phyloP scores from a whole-genome alignment of 2,888 invertebrate species.

The Panopea generosa region DNA sequence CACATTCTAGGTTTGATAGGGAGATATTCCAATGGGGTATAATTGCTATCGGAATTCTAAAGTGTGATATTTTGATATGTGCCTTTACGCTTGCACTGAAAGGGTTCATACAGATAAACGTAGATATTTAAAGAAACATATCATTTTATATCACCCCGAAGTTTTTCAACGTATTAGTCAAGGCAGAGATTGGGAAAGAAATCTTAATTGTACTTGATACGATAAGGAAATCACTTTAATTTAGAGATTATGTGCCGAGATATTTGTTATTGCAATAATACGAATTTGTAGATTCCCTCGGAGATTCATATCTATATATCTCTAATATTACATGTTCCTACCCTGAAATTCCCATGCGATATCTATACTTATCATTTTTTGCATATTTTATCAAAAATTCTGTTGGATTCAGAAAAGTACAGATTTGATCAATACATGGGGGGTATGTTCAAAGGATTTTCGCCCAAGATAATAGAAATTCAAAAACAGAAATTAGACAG shows the following conservation, averaged over 20 bases:
- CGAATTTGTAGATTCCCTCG: not conserved
- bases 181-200: constrained; percentile 43
- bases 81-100: constrained; percentile 53
- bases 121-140: constrained; percentile 58
- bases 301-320: not conserved
- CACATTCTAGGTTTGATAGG: constrained; percentile 43
- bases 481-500: constrained; percentile 50
- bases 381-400: constrained; percentile 34
- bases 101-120: constrained; percentile 57
- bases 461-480: constrained; percentile 51
- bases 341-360: constrained; percentile 2
- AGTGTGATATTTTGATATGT: constrained; percentile 60
- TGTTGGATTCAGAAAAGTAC: constrained; percentile 5
- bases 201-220: constrained; percentile 61
- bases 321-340: not conserved
- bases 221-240: constrained; percentile 53
- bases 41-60: constrained; percentile 45
- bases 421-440: constrained; percentile 57
- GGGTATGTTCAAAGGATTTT: constrained; percentile 63
- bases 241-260: constrained; percentile 8
- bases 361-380: constrained; percentile 22
- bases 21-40: constrained; percentile 31
- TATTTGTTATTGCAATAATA: not conserved
- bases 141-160: constrained; percentile 31
- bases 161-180: constrained; percentile 44